A percentile compares a stretch with the other conserved stretches of the same genome.
Conservation (phyloP, 1,140 invertebrate species). For the Neotoxoptera formosana region DNA sequence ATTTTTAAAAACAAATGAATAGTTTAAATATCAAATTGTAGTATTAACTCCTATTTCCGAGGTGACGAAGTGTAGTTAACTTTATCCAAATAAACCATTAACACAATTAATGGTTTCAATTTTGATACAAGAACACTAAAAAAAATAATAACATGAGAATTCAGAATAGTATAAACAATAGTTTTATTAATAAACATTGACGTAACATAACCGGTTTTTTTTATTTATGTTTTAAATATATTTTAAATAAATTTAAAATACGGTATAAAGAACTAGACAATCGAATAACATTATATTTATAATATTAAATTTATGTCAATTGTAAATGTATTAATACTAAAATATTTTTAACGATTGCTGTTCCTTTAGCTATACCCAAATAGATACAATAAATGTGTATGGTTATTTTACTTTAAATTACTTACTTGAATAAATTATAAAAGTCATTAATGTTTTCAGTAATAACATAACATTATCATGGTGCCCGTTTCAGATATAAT, state of each 20-base stretch:
- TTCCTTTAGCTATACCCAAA: not conserved
- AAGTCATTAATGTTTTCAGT: not conserved
- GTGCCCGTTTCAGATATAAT: not conserved
- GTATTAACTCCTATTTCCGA: not conserved
- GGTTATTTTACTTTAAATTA: not conserved
- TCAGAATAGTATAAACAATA: not conserved
- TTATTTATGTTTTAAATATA: not conserved
- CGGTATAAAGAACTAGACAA: not conserved
- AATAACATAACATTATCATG: not conserved
- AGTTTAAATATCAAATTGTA: not conserved
- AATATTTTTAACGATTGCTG: not conserved
- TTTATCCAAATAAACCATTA: not conserved
- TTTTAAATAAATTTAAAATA: not conserved
- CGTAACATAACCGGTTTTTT: slow-evolving; percentile 22
- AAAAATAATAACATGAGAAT: not conserved
- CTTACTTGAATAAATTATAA: not conserved
- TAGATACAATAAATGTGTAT: not conserved
- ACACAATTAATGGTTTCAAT: not conserved
- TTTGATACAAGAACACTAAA: not conserved
- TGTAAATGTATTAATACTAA: not conserved
- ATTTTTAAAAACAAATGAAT: not conserved
- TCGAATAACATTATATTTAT: not conserved
- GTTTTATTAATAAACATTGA: not conserved
- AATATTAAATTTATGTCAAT: not conserved
- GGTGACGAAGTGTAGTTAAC: not conserved